Evolutionary conservation across 2,113 vertebrate genomes (phyloP), one percentile per base, ranked within the genome.

Genomic region (Pterocles gutturalis): DNA sequence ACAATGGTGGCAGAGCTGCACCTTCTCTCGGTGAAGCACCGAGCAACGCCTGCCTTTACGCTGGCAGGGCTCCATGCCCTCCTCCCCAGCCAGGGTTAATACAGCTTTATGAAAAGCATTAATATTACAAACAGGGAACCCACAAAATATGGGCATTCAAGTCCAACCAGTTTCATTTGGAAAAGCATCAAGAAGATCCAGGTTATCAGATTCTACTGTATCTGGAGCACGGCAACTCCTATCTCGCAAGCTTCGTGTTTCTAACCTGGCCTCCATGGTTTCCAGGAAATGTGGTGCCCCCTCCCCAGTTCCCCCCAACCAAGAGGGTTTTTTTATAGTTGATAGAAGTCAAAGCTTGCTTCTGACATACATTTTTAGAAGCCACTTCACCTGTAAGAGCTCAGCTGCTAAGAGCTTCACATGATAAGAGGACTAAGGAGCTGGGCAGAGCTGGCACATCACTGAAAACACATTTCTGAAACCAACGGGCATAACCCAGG

Each of bases 241-340:
- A 4, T 3, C 0, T 4, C 4, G 2, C 3, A 14, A 87, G 28
- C 73, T 24, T 10, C 36, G 81, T 2, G 0, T 17, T 73, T 76
- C 57, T 61, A 80, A 25, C 5, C 25, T 0, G 1, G 7, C 17
- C 36, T 13, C 31, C 43, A 1, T 1, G 29, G n/a, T 10, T 51
- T 75, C 31, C 43, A 87, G 81, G 60, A 75, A 53, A 67, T 0
- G 13, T 2, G 22, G 46, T 33, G 60, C 5, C 29, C 51, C 28
- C 29, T n/a, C 18, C n/a, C 21, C 8, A 9, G 19, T 1, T 41
- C 2, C 24, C 5, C 19, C 11, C 15, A 16, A 7, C 14, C 19
- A 18, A n/a, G 6, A 34, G 41, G 41, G 34, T 28, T 81, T 54
- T 9, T 25, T 75, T 83, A 11, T 16, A 53, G 49, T 26, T 36